phyloP scores from a whole-genome alignment of 2,113 vertebrate species.

The Tricholaema leucomelas region DNA sequence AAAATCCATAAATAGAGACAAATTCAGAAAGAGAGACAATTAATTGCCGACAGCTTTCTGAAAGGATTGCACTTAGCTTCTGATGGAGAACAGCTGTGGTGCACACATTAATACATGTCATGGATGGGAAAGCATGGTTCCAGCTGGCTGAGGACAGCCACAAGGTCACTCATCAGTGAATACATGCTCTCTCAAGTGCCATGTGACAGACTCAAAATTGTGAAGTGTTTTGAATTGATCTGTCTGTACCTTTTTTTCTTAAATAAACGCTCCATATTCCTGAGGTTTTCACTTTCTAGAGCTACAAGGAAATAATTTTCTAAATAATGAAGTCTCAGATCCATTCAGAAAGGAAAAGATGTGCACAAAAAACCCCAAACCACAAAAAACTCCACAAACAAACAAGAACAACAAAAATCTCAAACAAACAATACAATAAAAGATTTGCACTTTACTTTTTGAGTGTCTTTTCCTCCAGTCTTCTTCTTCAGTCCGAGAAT shows the following conservation, averaged over 20 bases:
- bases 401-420: background rate
- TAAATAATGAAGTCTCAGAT: background rate
- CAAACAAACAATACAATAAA: no score
- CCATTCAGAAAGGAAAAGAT: background rate
- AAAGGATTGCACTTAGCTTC: slow-evolving; percentile 54
- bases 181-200: background rate
- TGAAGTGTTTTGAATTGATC: background rate
- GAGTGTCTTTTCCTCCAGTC: background rate
- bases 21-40: slow-evolving; percentile 45
- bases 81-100: slow-evolving; percentile 62
- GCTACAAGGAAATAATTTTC: background rate
- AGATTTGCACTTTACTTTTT: fast-evolving
- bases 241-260: background rate
- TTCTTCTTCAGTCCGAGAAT: background rate
- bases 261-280: background rate
- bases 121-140: slow-evolving; percentile 55
- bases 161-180: slow-evolving; percentile 54
- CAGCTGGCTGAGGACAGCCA: slow-evolving; percentile 60
- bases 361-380: background rate
- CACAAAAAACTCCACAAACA: no score
- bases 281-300: background rate
- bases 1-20: slow-evolving; percentile 44
- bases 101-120: slow-evolving; percentile 27
- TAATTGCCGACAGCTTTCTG: slow-evolving; percentile 57
- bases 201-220: slow-evolving; percentile 1